Evolutionary conservation across 2,888 invertebrate genomes (phyloP).

Genomic region (Torymus tubicola): DNA sequence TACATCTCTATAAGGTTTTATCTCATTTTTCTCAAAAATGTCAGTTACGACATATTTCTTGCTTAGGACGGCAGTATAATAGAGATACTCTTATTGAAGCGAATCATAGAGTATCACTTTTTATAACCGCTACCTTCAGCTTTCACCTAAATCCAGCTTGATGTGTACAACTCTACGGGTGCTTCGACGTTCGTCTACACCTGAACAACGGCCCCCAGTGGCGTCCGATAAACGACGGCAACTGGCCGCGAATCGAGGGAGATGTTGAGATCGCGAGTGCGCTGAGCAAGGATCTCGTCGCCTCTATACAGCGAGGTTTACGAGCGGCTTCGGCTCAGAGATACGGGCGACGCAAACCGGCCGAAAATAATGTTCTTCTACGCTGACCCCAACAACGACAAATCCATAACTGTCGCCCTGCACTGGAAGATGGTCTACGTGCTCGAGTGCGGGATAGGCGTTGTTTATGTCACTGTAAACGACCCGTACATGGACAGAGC

Average conservation of each 20-base stretch:
- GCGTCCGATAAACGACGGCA: constrained; percentile 30
- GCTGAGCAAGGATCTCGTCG: constrained; percentile 28
- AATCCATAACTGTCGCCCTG: constrained; percentile 26
- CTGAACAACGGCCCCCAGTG: constrained; percentile 43
- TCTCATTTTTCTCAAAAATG: too few species aligned
- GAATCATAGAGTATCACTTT: constrained; percentile 21
- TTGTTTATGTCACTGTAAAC: constrained; percentile 45
- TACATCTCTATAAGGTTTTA: too few species aligned
- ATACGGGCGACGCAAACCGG: constrained; percentile 30
- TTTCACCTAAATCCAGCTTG: constrained; percentile 30
- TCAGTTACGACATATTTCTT: too few species aligned
- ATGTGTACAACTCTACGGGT: constrained; percentile 20
- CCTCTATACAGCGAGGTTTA: constrained; percentile 11
- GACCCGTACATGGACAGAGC: constrained; percentile 17
- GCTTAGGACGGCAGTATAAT: too few species aligned
- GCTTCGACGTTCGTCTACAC: constrained; percentile 28
- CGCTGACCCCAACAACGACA: constrained; percentile 9
- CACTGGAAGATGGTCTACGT: constrained; percentile 47
- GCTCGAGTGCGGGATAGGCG: constrained; percentile 6
- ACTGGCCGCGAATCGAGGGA: constrained; percentile 36
- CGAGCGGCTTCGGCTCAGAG: constrained; percentile 29
- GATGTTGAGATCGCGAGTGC: constrained; percentile 28
- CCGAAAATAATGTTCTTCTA: constrained; percentile 37
- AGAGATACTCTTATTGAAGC: constrained; percentile 23
- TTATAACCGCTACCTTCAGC: constrained; percentile 26